phyloP scores from a whole-genome alignment of 2,113 vertebrate species.

The Sapayoa aenigma region DNA sequence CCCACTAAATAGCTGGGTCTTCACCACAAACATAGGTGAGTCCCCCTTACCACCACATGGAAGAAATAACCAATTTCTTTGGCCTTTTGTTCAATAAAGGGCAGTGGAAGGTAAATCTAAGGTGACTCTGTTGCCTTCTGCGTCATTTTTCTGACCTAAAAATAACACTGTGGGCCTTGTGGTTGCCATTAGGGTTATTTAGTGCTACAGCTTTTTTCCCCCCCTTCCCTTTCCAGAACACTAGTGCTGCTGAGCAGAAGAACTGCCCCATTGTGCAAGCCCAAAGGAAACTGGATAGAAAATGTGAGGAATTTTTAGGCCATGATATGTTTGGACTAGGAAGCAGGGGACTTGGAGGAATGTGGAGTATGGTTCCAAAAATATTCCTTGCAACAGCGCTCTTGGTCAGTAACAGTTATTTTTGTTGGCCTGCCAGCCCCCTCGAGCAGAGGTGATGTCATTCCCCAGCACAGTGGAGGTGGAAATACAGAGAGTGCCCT shows the following conservation, averaged over 20 bases:
- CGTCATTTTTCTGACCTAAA: conserved; percentile 25
- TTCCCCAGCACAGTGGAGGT: conserved; percentile 44
- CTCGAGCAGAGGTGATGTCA: conserved; percentile 74
- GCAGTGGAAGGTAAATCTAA: conserved; percentile 27
- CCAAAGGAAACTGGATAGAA: conserved; percentile 68
- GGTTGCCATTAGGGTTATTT: conserved; percentile 55
- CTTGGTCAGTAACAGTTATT: conserved; percentile 74
- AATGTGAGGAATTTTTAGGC: conserved; percentile 74
- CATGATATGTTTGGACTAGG: conserved; percentile 75
- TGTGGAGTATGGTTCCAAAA: conserved; percentile 69
- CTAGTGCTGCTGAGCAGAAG: conserved; percentile 41
- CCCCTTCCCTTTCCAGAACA: conserved; percentile 21
- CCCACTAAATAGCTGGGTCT: neutral
- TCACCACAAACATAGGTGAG: neutral
- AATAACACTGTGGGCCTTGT: conserved; percentile 7
- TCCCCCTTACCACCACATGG: neutral
- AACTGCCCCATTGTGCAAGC: conserved; percentile 65
- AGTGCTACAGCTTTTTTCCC: neutral
- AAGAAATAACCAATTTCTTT: neutral
- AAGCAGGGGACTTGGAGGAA: conserved; percentile 71
- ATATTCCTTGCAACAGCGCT: conserved; percentile 68
- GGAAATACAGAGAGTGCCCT: conserved; percentile 68
- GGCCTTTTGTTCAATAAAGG: neutral
- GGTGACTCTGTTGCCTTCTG: conserved; percentile 2
- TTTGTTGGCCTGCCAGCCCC: conserved; percentile 67